Percentiles rank a stretch among this genome's conserved stretches.
Conservation (phyloP, 2,113 vertebrate species). For the Nycticryphes semicollaris region DNA sequence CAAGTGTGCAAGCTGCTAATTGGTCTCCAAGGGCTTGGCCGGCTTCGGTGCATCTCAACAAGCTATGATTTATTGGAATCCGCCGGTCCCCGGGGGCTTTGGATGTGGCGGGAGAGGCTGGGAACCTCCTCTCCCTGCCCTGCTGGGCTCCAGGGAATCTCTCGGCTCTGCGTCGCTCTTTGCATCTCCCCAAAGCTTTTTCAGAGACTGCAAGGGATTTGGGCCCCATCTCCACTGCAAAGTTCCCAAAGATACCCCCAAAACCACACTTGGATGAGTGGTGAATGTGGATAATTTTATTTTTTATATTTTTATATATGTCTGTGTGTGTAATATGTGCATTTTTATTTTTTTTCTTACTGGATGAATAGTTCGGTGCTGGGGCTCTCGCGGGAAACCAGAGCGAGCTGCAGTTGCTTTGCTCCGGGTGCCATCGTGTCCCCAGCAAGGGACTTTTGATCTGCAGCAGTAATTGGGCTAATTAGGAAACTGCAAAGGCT, state of each 20-base stretch:
- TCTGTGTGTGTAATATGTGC: background rate
- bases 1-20: background rate
- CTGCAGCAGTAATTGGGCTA: background rate
- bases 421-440: background rate
- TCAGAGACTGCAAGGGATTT: background rate
- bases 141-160: background rate
- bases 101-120: background rate
- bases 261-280: background rate
- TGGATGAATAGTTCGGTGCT: background rate
- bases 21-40: background rate
- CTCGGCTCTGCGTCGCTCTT: rapidly evolving
- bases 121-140: background rate
- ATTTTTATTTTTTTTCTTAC: background rate
- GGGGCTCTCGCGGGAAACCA: background rate
- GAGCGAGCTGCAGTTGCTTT: background rate
- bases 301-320: too few relatives aligned
- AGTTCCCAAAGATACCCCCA: background rate
- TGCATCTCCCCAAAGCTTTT: background rate
- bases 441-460: background rate
- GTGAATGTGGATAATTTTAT: background rate
- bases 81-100: rapidly evolving
- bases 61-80: background rate
- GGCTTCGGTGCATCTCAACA: background rate
- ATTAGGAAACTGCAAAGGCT: background rate
- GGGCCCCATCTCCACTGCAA: background rate